Percentiles rank a stretch among this genome's conserved stretches.
phyloP scores from a whole-genome alignment of 2,888 invertebrate species.

The Acronicta alni region DNA sequence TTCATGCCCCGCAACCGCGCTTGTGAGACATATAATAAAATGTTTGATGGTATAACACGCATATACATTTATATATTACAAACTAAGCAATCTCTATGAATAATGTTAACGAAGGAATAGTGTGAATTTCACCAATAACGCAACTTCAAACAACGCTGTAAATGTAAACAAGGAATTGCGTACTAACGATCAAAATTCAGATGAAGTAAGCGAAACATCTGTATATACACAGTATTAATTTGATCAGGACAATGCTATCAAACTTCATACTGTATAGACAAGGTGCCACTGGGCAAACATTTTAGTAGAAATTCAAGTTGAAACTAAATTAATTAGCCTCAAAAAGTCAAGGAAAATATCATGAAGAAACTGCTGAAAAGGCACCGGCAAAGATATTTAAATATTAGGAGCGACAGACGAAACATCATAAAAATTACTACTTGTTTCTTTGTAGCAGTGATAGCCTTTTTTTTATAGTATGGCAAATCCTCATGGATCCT shows the following conservation, averaged over 20 bases:
- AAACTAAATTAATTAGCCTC: not conserved
- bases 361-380: too few relatives aligned
- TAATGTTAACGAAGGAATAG: constrained; percentile 19
- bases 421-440: too few relatives aligned
- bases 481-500: too few relatives aligned
- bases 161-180: constrained; percentile 61
- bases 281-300: constrained; percentile 4
- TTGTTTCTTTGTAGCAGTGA: too few relatives aligned
- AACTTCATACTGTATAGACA: constrained; percentile 62
- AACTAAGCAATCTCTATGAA: too few relatives aligned
- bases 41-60: too few relatives aligned
- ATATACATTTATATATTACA: too few relatives aligned
- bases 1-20: too few relatives aligned
- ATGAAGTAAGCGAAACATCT: constrained; percentile 61
- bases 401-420: too few relatives aligned
- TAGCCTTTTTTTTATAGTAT: too few relatives aligned
- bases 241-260: constrained; percentile 73
- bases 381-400: not conserved
- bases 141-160: constrained; percentile 55
- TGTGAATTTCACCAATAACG: constrained; percentile 22
- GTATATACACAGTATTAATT: constrained; percentile 69
- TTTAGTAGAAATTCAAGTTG: constrained; percentile 19
- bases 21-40: too few relatives aligned
- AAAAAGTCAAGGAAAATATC: too few relatives aligned
- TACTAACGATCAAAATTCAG: constrained; percentile 75